Conservation (phyloP, 1,140 invertebrate species). For the Drosophila pallidifrons region DNA sequence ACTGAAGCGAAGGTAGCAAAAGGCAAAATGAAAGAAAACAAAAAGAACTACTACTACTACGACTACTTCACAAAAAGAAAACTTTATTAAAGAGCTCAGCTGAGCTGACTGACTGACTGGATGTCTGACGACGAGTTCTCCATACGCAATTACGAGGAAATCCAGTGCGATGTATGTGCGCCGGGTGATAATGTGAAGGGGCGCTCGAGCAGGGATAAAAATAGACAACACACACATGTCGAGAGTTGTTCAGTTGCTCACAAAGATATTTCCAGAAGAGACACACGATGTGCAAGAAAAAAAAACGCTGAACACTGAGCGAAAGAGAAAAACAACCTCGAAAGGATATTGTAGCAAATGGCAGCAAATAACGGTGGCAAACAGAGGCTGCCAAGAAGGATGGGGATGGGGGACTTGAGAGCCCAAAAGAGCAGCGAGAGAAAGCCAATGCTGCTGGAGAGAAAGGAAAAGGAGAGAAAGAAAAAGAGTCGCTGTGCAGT, state of each 20-base stretch:
- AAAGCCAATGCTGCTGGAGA: conserved; percentile 21
- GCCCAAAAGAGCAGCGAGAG: conserved; percentile 7
- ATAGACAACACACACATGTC: conserved; percentile 55
- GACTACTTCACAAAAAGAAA: conserved; percentile 25
- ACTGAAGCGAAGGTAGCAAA: conserved; percentile 35
- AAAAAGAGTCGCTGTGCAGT: conserved; percentile 45
- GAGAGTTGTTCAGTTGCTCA: conserved; percentile 20
- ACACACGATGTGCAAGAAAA: conserved; percentile 1
- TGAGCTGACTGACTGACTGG: conserved; percentile 30
- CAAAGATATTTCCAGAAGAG: conserved; percentile 19
- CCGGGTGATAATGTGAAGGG: conserved; percentile 72
- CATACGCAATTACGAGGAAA: conserved; percentile 79
- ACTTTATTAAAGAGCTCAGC: conserved; percentile 74
- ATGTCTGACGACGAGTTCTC: conserved; percentile 63
- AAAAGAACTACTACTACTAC: conserved; percentile 14
- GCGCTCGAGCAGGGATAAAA: conserved; percentile 62
- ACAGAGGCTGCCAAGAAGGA: background rate
- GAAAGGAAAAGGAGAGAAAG: conserved; percentile 9
- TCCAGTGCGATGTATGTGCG: conserved; percentile 60
- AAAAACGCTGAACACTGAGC: background rate
- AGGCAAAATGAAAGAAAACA: conserved; percentile 37
- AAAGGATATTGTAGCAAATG: conserved; percentile 79
- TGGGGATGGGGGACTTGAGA: background rate
- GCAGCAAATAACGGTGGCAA: conserved; percentile 38
- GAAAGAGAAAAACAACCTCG: conserved; percentile 18